These are phyloP conservation scores for Heliocidaris tuberculata DNA, from an alignment of 35 echinoderm and acorn worm genomes.

Conservation along the genomic window DNA sequence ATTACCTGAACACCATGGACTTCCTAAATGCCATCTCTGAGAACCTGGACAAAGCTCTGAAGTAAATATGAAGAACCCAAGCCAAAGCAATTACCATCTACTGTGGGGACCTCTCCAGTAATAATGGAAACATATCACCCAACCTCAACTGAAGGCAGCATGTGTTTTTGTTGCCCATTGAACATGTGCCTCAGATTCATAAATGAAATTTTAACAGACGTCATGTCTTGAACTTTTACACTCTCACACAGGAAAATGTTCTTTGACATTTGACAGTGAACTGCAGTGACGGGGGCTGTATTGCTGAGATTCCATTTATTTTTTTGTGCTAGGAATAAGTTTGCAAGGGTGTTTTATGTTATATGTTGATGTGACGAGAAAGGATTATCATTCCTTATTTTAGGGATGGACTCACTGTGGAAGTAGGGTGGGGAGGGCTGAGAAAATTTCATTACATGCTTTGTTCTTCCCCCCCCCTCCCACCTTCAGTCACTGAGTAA, in stretches of 20 bases:
- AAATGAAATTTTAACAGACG: neutral
- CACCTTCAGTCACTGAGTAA: neutral
- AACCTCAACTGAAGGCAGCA: neutral
- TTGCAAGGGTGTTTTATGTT: neutral
- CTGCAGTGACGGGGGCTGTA: neutral
- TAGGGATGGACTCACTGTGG: neutral
- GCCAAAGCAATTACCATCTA: neutral
- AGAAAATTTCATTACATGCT: neutral
- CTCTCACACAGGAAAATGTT: neutral
- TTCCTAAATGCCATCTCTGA: constrained; percentile 86
- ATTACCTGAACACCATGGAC: constrained; percentile 94
- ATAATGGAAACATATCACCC: neutral
- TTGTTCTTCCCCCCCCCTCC: neutral
- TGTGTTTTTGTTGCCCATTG: neutral
- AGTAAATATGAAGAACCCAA: constrained; percentile 35
- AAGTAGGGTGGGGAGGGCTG: neutral
- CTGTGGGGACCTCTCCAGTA: neutral
- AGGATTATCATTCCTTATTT: neutral
- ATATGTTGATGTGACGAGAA: neutral
- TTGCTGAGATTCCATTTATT: neutral
- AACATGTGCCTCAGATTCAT: neutral
- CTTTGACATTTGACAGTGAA: neutral
- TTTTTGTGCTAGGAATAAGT: neutral
- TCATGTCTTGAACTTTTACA: neutral
- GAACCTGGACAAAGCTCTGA: constrained; percentile 75